A percentile compares a stretch with the other conserved stretches of the same genome.
Evolutionary conservation across 1,140 invertebrate species (phyloP).

Genomic region (Halesus radiatus): DNA sequence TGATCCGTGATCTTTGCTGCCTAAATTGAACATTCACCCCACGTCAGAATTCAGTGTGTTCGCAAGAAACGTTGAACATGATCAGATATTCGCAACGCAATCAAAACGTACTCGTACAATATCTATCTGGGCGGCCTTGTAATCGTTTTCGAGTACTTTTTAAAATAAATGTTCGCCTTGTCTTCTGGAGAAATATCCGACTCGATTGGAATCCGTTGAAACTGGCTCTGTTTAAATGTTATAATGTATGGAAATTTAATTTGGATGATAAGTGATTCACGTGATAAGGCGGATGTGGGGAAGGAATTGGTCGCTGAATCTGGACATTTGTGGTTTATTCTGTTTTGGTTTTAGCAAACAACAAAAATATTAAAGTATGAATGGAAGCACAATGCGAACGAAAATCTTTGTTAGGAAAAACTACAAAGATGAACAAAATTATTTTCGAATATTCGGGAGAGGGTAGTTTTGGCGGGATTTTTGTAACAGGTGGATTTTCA

Average conservation of each 20-base stretch:
- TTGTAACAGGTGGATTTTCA: background rate
- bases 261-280: background rate
- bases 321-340: background rate
- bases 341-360: background rate
- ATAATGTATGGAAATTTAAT: background rate
- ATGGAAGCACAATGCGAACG: too few species aligned
- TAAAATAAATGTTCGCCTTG: constrained; percentile 38
- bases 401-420: background rate
- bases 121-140: constrained; percentile 42
- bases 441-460: background rate
- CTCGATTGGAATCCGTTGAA: constrained; percentile 1
- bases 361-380: too few species aligned
- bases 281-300: background rate
- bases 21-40: constrained; percentile 50
- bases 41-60: constrained; percentile 30
- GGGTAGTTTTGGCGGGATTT: constrained; percentile 9
- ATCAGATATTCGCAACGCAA: constrained; percentile 42
- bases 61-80: constrained; percentile 41
- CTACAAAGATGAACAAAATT: too few species aligned
- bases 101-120: constrained; percentile 42
- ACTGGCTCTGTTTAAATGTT: constrained; percentile 5
- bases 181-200: constrained; percentile 21
- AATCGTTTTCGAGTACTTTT: constrained; percentile 44
- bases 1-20: constrained; percentile 42
- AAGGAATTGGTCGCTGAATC: background rate